Conservation (phyloP, 2,113 vertebrate species). For the Pagrus major region DNA sequence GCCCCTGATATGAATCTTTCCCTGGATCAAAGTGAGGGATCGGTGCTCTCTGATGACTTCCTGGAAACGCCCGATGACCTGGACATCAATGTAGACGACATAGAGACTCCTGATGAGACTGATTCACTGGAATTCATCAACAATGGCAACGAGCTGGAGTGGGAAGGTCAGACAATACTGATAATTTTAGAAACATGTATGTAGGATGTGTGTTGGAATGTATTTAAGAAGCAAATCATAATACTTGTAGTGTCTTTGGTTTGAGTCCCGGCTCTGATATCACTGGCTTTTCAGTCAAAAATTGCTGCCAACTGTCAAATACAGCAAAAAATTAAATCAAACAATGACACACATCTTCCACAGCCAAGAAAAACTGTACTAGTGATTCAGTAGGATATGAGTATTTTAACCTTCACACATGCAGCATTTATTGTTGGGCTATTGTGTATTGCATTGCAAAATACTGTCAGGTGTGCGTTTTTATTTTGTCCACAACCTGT, state of each 20-base stretch:
- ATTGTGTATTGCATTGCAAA: neutral
- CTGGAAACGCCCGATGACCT: constrained; percentile 94
- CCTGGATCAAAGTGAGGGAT: constrained; percentile 96
- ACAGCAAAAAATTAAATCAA: neutral
- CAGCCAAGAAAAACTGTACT: neutral
- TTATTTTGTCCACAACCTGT: neutral
- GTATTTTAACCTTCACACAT: neutral
- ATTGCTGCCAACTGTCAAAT: neutral
- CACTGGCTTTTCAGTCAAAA: neutral
- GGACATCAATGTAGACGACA: constrained; percentile 97
- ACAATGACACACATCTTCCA: neutral
- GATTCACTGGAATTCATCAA: constrained; percentile 96
- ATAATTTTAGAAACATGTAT: neutral
- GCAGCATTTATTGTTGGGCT: neutral
- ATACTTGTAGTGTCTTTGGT: neutral
- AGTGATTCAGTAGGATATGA: neutral
- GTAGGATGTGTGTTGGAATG: neutral
- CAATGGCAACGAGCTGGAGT: constrained; percentile 94
- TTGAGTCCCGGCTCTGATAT: neutral
- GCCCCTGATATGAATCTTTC: constrained; percentile 97
- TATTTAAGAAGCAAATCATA: neutral
- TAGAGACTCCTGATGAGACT: constrained; percentile 95
- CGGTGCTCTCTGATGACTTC: constrained; percentile 93
- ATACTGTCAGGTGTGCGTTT: neutral
- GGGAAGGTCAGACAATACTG: constrained; percentile 90